Conservation (phyloP, 2,797 vertebrate genomes). For the Helostoma temminkii region DNA sequence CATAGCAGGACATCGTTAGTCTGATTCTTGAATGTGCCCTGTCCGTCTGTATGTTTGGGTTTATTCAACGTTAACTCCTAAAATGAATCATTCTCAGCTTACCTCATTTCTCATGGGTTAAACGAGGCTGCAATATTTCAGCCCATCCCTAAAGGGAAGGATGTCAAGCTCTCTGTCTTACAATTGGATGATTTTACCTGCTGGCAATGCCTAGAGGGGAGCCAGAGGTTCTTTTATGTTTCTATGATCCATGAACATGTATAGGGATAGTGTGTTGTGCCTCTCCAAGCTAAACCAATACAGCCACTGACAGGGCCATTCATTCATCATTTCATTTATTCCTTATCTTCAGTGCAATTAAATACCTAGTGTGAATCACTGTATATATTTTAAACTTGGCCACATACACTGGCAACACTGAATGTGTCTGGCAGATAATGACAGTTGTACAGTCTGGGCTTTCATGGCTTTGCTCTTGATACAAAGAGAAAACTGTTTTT, state of each 20-base stretch:
- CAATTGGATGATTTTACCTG: conserved; percentile 24
- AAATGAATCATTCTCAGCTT: conserved; percentile 13
- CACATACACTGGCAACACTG: conserved; percentile 35
- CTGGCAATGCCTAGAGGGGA: conserved; percentile 25
- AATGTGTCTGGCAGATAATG: conserved; percentile 54
- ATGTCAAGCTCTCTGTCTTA: conserved; percentile 31
- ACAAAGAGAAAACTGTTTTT: conserved; percentile 49
- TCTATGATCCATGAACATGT: conserved; percentile 35
- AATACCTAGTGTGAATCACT: conserved; percentile 37
- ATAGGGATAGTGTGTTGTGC: conserved; percentile 14
- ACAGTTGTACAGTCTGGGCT: conserved; percentile 49
- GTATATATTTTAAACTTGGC: conserved; percentile 58
- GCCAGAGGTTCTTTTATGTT: conserved; percentile 23
- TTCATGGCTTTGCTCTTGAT: conserved; percentile 55
- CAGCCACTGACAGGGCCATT: conserved; percentile 19
- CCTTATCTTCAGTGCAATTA: conserved; percentile 40
- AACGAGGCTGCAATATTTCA: conserved; percentile 25
- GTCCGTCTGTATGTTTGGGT: conserved; percentile 23
- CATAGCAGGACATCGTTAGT: conserved; percentile 45
- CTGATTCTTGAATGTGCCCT: conserved; percentile 24
- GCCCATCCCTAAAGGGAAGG: conserved; percentile 23
- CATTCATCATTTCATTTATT: conserved; percentile 53
- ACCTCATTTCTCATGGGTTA: conserved; percentile 26
- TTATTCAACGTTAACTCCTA: background rate
- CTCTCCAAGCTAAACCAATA: conserved; percentile 26